phyloP scores from a whole-genome alignment of 1,140 invertebrate species.

The Nephila pilipes region DNA sequence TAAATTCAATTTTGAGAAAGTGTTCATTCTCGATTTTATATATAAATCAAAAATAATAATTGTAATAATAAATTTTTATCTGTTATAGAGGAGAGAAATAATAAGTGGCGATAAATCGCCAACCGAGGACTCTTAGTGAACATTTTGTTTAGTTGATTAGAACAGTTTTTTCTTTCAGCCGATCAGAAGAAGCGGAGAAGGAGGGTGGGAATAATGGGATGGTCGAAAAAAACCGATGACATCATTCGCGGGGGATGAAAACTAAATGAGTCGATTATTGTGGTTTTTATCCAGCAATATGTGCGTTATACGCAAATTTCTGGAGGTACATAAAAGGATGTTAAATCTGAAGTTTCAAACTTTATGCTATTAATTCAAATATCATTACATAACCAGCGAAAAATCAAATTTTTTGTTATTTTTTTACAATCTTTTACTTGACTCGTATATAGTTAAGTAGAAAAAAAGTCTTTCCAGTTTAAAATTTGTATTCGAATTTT shows the following conservation, averaged over 20 bases:
- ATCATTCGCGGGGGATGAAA: not conserved
- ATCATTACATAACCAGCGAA: too few species aligned
- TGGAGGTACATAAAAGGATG: not conserved
- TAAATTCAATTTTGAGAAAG: too few species aligned
- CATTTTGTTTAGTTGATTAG: not conserved
- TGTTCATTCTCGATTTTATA: too few species aligned
- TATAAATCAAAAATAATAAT: too few species aligned
- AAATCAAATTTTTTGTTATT: too few species aligned
- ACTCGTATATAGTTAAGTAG: too few species aligned
- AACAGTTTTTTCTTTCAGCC: not conserved
- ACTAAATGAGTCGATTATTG: conserved; percentile 18
- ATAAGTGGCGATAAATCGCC: conserved; percentile 1
- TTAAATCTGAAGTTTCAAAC: too few species aligned
- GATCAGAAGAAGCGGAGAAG: not conserved
- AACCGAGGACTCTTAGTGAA: not conserved
- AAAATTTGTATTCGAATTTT: too few species aligned
- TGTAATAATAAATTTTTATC: not conserved
- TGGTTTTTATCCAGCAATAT: not conserved
- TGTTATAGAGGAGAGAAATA: not conserved
- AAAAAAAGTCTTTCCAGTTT: too few species aligned
- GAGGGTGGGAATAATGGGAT: not conserved
- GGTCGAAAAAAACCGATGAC: not conserved
- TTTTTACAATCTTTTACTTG: too few species aligned
- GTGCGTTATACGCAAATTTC: not conserved
- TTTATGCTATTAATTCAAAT: too few species aligned